A percentile compares a stretch with the other conserved stretches of the same genome.
phyloP scores from a whole-genome alignment of 2,888 invertebrate genomes.

The Plagodis dolabraria region DNA sequence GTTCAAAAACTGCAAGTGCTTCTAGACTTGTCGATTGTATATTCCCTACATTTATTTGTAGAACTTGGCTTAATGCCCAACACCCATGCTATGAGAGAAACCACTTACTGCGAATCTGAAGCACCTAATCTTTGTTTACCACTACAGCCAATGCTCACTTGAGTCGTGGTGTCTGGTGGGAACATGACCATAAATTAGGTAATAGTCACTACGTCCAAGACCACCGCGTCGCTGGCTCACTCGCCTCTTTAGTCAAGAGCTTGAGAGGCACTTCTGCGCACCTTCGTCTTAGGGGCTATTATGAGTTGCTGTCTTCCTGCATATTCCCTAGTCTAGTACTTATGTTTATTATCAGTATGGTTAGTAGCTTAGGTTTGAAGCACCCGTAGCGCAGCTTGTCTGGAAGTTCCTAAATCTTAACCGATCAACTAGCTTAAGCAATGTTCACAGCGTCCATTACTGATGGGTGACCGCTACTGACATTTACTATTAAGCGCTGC shows the following conservation, averaged over 20 bases:
- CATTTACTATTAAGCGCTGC: too few relatives aligned
- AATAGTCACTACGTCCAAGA: conserved; percentile 21
- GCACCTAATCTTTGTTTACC: conserved; percentile 19
- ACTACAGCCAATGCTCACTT: conserved; percentile 13
- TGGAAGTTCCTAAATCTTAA: too few relatives aligned
- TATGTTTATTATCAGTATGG: too few relatives aligned
- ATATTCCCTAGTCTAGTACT: conserved; percentile 7
- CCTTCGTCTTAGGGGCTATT: neutral
- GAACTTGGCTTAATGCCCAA: neutral
- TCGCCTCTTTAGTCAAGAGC: conserved; percentile 44
- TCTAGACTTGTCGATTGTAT: too few relatives aligned
- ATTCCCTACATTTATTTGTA: neutral
- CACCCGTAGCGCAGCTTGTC: too few relatives aligned
- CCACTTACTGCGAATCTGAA: conserved; percentile 7
- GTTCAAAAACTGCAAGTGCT: too few relatives aligned
- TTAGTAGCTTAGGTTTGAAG: too few relatives aligned
- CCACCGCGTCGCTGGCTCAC: conserved; percentile 53
- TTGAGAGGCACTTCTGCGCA: conserved; percentile 31
- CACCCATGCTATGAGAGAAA: neutral
- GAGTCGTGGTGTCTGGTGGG: conserved; percentile 24
- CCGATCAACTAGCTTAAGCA: too few relatives aligned
- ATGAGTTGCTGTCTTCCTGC: conserved; percentile 1
- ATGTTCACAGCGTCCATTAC: too few relatives aligned
- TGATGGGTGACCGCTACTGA: too few relatives aligned
- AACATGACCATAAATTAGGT: neutral